Conservation (phyloP, 2,113 vertebrate genomes). For the Engraulis encrasicolus region DNA sequence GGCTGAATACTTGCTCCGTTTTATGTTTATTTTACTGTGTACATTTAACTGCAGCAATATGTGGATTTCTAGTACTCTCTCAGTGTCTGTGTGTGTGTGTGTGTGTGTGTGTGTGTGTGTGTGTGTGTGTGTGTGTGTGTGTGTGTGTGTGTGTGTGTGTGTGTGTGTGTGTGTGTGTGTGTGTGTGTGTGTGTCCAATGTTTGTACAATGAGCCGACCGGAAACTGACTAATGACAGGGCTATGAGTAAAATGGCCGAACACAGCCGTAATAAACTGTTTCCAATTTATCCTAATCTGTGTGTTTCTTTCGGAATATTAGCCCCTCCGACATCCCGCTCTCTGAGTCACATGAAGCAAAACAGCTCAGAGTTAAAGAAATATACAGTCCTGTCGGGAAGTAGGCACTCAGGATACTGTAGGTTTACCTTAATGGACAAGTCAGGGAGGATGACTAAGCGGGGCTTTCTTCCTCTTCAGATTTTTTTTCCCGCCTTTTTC, state of each 20-base stretch:
- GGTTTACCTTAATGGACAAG: not conserved
- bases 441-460: not conserved
- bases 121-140: not conserved
- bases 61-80: not conserved
- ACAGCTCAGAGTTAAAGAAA: not conserved
- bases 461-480: not conserved
- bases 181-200: no score
- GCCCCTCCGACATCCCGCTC: constrained; percentile 6
- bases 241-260: not conserved
- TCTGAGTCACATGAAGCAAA: not conserved
- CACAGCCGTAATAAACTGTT: not conserved
- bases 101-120: constrained; percentile 8
- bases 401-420: not conserved
- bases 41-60: not conserved
- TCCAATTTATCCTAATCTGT: not conserved
- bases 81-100: not conserved
- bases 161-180: constrained; percentile 13
- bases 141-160: constrained; percentile 7
- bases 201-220: not conserved
- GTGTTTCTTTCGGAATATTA: constrained; percentile 8
- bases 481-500: not conserved
- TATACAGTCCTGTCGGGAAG: not conserved
- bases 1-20: constrained; percentile 14
- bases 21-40: constrained; percentile 7
- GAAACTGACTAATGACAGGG: not conserved